Percentiles rank a stretch among this genome's conserved stretches.
phyloP scores from a whole-genome alignment of 2,888 invertebrate genomes.

The Falcaria lacertinaria region DNA sequence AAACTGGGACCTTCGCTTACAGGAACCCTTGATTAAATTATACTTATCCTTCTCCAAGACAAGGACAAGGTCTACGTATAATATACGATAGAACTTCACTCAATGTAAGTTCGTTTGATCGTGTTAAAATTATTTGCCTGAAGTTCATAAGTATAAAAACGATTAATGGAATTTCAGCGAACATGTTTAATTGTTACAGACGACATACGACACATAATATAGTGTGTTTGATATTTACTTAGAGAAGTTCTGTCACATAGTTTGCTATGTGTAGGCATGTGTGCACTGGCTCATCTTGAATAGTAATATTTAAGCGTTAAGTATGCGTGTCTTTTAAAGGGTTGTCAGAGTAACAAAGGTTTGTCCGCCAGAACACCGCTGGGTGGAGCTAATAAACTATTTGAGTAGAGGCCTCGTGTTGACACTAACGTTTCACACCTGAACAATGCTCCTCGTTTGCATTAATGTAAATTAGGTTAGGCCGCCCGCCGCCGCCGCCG shows the following conservation, averaged over 20 bases:
- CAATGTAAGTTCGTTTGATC: no score
- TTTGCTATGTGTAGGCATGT: conserved; percentile 27
- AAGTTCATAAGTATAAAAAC: no score
- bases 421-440: conserved; percentile 79
- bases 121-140: no score
- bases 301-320: conserved; percentile 67
- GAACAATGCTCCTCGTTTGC: conserved; percentile 79
- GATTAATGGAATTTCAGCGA: not conserved
- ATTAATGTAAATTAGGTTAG: conserved; percentile 80
- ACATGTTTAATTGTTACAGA: not conserved
- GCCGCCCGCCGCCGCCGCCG: conserved; percentile 51
- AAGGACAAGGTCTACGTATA: no score
- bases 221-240: conserved; percentile 6
- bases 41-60: no score
- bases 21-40: no score
- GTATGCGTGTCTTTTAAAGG: conserved; percentile 68
- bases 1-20: no score
- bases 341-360: conserved; percentile 72
- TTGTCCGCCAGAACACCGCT: conserved; percentile 67
- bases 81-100: no score
- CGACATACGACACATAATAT: not conserved
- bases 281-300: conserved; percentile 52
- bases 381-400: conserved; percentile 79
- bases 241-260: conserved; percentile 7
- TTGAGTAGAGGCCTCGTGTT: conserved; percentile 75